Conservation (phyloP, 2,888 invertebrate species). For the Eulithis testata region DNA sequence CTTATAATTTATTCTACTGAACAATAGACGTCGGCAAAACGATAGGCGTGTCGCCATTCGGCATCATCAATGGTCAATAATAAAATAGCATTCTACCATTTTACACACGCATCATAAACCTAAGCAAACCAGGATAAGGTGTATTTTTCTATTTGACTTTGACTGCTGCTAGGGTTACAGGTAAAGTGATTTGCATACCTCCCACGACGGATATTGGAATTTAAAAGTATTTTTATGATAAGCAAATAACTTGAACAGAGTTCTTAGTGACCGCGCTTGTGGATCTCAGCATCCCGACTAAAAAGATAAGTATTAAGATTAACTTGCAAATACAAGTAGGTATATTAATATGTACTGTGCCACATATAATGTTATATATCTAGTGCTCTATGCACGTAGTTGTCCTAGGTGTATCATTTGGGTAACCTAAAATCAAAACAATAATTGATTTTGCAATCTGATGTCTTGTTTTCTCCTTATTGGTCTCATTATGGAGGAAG, state of each 20-base stretch:
- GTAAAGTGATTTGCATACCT: slow-evolving; percentile 82
- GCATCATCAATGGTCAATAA: slow-evolving; percentile 65
- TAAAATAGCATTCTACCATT: slow-evolving; percentile 72
- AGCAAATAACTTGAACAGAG: slow-evolving; percentile 20
- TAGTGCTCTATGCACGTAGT: no score
- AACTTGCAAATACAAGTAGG: no score
- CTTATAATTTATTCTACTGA: slow-evolving; percentile 28
- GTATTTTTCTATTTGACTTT: slow-evolving; percentile 68
- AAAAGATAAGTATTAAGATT: neutral
- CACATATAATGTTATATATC: no score
- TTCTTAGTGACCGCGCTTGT: slow-evolving; percentile 6
- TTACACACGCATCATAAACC: slow-evolving; percentile 81
- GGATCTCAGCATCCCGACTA: neutral
- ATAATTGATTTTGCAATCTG: no score
- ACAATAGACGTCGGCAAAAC: slow-evolving; percentile 48
- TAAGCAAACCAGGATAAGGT: slow-evolving; percentile 78
- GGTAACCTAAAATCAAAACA: no score
- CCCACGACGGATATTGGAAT: slow-evolving; percentile 71
- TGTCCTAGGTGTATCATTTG: no score
- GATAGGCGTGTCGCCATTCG: slow-evolving; percentile 59
- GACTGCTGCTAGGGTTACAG: slow-evolving; percentile 72
- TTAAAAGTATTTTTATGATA: slow-evolving; percentile 51
- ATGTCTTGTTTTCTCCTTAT: no score
- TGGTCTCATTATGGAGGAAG: no score
- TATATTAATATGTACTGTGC: no score